phyloP scores from a whole-genome alignment of 2,797 vertebrate species.

The Delichon dasypus region DNA sequence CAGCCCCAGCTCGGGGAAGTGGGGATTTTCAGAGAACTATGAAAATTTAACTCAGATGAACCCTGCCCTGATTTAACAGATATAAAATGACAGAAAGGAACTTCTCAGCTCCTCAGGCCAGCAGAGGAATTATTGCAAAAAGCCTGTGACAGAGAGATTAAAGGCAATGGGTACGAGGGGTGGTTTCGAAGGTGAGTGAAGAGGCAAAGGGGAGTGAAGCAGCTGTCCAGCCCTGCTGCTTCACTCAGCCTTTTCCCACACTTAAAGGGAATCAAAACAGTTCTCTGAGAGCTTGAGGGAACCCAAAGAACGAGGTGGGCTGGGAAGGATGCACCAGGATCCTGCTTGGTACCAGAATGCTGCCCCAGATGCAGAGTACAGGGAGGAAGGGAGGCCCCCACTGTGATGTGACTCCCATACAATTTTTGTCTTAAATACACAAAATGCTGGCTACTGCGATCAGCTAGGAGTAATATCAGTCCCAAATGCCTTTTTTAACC shows the following conservation, averaged over 20 bases:
- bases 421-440: neutral
- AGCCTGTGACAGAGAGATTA: rapidly evolving
- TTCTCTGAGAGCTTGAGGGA: neutral
- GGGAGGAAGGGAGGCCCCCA: neutral
- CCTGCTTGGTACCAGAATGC: neutral
- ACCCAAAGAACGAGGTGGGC: neutral
- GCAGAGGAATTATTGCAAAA: neutral
- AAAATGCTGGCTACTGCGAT: no score
- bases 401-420: rapidly evolving
- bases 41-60: neutral
- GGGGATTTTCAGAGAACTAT: neutral
- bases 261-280: neutral
- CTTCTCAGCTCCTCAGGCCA: neutral
- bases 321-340: rapidly evolving
- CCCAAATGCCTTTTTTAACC: neutral
- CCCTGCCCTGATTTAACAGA: neutral
- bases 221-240: neutral
- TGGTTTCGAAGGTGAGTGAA: rapidly evolving
- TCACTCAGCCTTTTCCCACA: neutral
- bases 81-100: neutral
- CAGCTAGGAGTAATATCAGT: neutral
- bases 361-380: neutral
- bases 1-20: neutral
- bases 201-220: neutral
- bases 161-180: neutral